Evolutionary conservation across 2,888 invertebrate genomes (phyloP).

Genomic region (Netelia fuscicornis): DNA sequence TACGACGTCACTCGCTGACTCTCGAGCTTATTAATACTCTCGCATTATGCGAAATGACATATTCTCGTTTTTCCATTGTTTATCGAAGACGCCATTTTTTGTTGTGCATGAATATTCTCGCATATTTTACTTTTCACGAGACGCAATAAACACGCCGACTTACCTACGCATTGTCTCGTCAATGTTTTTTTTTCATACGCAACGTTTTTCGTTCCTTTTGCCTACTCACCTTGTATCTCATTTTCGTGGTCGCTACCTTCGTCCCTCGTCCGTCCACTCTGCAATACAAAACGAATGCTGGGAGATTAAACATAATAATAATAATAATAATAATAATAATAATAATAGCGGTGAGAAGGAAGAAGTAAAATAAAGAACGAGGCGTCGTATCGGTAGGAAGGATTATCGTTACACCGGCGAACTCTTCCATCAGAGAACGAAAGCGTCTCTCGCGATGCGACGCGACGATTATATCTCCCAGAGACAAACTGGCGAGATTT

Average conservation of each 20-base stretch:
- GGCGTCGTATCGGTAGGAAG: constrained; percentile 22
- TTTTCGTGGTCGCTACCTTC: constrained; percentile 67
- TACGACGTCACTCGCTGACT: neutral
- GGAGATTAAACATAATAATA: constrained; percentile 6
- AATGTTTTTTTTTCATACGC: neutral
- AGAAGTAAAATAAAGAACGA: constrained; percentile 11
- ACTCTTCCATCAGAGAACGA: constrained; percentile 51
- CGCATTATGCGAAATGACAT: constrained; percentile 5
- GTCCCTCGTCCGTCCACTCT: constrained; percentile 6
- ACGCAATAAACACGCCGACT: neutral
- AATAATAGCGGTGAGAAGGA: neutral
- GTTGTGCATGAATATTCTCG: neutral
- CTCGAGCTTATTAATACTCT: neutral
- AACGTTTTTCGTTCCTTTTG: neutral
- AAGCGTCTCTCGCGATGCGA: constrained; percentile 45
- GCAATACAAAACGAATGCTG: constrained; percentile 48
- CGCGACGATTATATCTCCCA: constrained; percentile 45
- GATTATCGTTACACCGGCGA: constrained; percentile 50
- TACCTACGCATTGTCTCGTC: neutral
- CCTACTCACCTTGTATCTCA: constrained; percentile 81
- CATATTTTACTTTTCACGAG: neutral
- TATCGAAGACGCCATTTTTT: neutral
- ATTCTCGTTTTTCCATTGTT: neutral
- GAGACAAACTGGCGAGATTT: constrained; percentile 26
- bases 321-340: neutral